These are phyloP conservation scores for Trichechus manatus DNA, from an alignment of 2,113 vertebrate genomes.

Conservation along the genomic window DNA sequence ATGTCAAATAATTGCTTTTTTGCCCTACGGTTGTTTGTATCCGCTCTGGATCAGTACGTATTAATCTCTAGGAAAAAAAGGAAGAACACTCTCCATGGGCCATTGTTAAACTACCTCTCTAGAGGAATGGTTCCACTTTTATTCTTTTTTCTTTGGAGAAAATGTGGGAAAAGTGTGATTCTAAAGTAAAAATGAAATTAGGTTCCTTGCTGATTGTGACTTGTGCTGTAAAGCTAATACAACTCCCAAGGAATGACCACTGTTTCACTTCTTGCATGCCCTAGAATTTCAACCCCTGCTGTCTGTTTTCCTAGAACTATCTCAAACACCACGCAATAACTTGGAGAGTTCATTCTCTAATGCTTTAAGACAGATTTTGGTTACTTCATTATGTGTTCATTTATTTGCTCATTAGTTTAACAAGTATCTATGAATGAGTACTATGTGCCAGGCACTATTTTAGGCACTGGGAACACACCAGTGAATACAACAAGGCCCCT, in stretches of 20 bases:
- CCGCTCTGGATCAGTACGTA: slow-evolving; percentile 63
- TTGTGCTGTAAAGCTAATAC: slow-evolving; percentile 18
- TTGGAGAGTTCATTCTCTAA: slow-evolving; percentile 48
- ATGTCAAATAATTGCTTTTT: slow-evolving; percentile 82
- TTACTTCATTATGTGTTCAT: slow-evolving; percentile 48
- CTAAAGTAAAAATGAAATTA: slow-evolving; percentile 51
- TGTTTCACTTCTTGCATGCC: neutral
- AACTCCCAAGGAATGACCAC: slow-evolving; percentile 25
- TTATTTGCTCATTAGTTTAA: slow-evolving; percentile 8
- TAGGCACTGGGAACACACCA: neutral
- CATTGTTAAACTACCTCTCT: slow-evolving; percentile 13
- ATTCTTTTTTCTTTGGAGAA: slow-evolving; percentile 38
- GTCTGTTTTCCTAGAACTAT: slow-evolving; percentile 59
- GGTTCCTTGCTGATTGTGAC: neutral
- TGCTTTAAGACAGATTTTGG: slow-evolving; percentile 18
- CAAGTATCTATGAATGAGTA: slow-evolving; percentile 17
- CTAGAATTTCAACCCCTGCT: slow-evolving; percentile 27
- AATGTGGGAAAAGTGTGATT: neutral
- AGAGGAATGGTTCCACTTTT: slow-evolving; percentile 56
- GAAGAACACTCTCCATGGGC: slow-evolving; percentile 18
- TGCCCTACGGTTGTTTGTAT: slow-evolving; percentile 72
- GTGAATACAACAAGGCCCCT: neutral
- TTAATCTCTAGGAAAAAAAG: slow-evolving; percentile 70
- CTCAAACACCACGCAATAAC: slow-evolving; percentile 49
- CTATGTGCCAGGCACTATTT: neutral